These are phyloP conservation scores for Frieseomelitta varia DNA, from an alignment of 1,140 invertebrate species.

Conservation along the genomic window DNA sequence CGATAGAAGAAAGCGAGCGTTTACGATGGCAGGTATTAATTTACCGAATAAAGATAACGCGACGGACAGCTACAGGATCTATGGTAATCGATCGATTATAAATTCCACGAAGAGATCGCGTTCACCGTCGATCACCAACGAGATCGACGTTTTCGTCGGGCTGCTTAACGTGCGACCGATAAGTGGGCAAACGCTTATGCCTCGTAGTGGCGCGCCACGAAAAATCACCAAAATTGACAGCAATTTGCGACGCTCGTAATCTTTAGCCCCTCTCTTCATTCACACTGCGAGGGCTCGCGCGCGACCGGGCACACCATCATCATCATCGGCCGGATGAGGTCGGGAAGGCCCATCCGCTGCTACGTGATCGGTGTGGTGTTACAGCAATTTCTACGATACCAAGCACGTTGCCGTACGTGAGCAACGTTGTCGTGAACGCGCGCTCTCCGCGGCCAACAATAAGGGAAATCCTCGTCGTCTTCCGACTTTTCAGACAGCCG, in stretches of 20 bases:
- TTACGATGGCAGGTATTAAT: conserved; percentile 32
- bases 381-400: conserved; percentile 71
- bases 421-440: conserved; percentile 61
- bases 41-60: conserved; percentile 40
- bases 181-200: conserved; percentile 21
- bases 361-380: conserved; percentile 70
- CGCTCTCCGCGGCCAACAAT: conserved; percentile 50
- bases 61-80: not conserved
- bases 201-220: conserved; percentile 8
- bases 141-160: conserved; percentile 1
- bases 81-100: conserved; percentile 33
- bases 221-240: conserved; percentile 68
- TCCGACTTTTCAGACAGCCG: not conserved
- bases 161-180: conserved; percentile 13
- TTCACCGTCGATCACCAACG: conserved; percentile 10
- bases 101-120: conserved; percentile 11
- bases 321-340: conserved; percentile 64
- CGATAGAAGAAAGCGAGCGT: not conserved
- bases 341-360: conserved; percentile 57
- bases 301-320: conserved; percentile 48
- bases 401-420: conserved; percentile 66
- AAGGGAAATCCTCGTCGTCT: conserved; percentile 45
- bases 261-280: conserved; percentile 60
- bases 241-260: conserved; percentile 66
- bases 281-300: conserved; percentile 42